Conservation (phyloP, 1,140 invertebrate genomes). For the Psix sp. region DNA sequence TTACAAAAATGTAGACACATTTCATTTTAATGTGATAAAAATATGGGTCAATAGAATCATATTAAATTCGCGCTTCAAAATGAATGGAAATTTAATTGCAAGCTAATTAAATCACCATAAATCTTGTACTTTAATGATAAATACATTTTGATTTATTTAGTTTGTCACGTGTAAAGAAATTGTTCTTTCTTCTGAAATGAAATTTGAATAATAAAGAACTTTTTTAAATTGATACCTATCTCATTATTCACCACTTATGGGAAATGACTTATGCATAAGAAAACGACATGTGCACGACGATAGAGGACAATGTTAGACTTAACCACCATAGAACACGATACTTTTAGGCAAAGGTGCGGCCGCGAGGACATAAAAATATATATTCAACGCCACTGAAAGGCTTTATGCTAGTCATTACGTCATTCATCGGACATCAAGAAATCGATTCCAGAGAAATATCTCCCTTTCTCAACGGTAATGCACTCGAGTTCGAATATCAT, state of each 20-base stretch:
- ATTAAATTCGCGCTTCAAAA: no score
- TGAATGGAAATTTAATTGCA: no score
- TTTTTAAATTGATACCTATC: conserved; percentile 1
- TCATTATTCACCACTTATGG: conserved; percentile 1
- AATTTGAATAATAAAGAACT: neutral
- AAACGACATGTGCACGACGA: conserved; percentile 11
- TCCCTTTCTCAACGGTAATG: no score
- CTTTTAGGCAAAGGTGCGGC: conserved; percentile 11
- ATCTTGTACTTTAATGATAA: no score
- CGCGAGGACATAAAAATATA: conserved; percentile 5
- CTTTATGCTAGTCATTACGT: conserved; percentile 19
- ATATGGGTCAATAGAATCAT: no score
- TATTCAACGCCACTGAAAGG: conserved; percentile 1
- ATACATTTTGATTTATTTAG: no score
- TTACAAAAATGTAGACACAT: no score
- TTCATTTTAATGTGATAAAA: no score
- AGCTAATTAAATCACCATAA: no score
- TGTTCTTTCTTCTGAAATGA: neutral
- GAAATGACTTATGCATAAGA: neutral
- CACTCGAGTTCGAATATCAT: no score
- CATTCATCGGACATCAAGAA: neutral
- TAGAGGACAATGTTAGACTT: conserved; percentile 24
- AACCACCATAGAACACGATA: conserved; percentile 29
- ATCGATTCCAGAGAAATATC: neutral
- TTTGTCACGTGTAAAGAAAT: no score